Base-by-base conservation (phyloP, 1,140 invertebrate species). In the Papilio aristodemus region DNA sequence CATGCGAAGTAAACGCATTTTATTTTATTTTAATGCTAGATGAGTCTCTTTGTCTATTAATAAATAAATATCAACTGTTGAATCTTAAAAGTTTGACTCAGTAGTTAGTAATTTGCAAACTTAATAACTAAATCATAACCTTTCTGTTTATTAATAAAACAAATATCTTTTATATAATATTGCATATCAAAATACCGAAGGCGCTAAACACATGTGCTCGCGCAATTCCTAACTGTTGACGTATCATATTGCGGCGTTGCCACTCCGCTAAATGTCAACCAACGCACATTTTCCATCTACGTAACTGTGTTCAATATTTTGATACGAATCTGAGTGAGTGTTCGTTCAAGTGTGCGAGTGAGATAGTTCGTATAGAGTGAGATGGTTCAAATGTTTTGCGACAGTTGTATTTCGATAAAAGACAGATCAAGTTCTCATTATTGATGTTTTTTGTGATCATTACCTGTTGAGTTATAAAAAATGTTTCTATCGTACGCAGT, bases 401-500 rank as follows among this genome's bases (percentile, higher is more conserved):
- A 63, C 17, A 22, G 37, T 39, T 17, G 38, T 22, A 25, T 43
- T 27, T 10, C 60, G 37, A 63, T 1, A 17, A 11, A 32, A 32
- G 5, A 57, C 9, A 57, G 10, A 9, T 4, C 50, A 8, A 39
- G 59, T 43, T 32, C 36, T 38, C 9, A 41, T 38, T 72, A 68
- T 69, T 72, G 69, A 72, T 60, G 46, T 69, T 72, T 72, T 72
- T 72, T 72, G 27, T 67, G 22, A 43, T 58, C 17, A 68, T 71
- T 67, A 63, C 22, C 46, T 38, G 22, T 38, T 37, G 64, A 46
- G 57, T 70, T 57, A 7, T 11, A 32, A 64, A 70, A 69, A 67
- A 73, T 73, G 71, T 57, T 73, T 50, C 27, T 70, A 66, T 54
- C 71, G n/a, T 73, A 68, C 10, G 71, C 67, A 37, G 68, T 73